Base-by-base conservation (phyloP, 2,888 invertebrate species). In the Pyrochroa serraticornis region DNA sequence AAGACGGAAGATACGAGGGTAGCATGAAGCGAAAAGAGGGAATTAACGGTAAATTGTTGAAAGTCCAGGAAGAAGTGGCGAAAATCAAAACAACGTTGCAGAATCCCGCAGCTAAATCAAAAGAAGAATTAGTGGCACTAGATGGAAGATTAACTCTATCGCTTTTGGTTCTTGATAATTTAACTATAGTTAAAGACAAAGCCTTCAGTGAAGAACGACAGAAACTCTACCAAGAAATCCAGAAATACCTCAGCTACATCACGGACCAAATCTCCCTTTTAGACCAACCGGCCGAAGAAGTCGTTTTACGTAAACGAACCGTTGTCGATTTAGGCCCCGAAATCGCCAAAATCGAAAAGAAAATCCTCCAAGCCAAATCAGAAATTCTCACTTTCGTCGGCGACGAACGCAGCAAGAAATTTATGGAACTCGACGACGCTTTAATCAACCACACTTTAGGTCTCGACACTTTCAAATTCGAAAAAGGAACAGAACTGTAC, bases 41-140 rank as follows among this genome's bases (percentile, higher is more conserved):
- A 6, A 9, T 14, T n/a, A 7, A 13, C 7, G 35, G 22, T 1
- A 45, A 34, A 6, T 45, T 3, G 14, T 14, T 12, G 38, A 48
- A 22, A 44, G 48, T 38, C 10, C 48, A 52, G 55, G 63, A 3
- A 62, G 68, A 38, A 64, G 66, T 7, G 49, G 66, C 6, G 64
- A 62, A 52, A 69, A 65, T 44, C 57, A 66, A 7, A 66, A 68
- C 8, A 66, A 65, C 38, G 69, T 69, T 6, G 66, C 69, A 52
- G 53, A 66, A 9, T 57, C 64, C 7, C 51, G 68, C 0, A 58
- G 61, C n/a, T 46, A 65, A 22, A 36, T 13, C 60, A 65, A 64
- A 47, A 64, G 63, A 50, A 31, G 51, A 57, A 8, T 14, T 51
- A 10, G 14, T 42, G 52, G 48, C 63, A 8, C 31, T 61, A 2